phyloP scores from a whole-genome alignment of 2,113 vertebrate species.

The Tricholaema leucomelas region DNA sequence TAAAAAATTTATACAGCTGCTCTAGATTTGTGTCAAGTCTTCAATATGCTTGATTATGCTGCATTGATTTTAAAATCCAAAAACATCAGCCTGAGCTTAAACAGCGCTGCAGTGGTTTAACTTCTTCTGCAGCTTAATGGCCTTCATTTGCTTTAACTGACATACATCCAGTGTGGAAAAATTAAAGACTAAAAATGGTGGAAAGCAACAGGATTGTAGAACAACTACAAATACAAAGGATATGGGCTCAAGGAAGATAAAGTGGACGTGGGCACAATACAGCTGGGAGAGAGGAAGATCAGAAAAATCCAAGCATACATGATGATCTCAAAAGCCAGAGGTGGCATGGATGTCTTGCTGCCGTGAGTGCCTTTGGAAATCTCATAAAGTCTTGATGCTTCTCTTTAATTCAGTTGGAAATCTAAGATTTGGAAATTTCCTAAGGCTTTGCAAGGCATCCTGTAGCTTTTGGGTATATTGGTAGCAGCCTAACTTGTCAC shows the following conservation, averaged over 20 bases:
- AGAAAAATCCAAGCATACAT: not conserved
- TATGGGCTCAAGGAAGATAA: not conserved
- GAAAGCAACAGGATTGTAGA: not conserved
- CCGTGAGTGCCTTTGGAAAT: not conserved
- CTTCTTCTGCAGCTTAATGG: not conserved
- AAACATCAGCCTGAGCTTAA: constrained; percentile 26
- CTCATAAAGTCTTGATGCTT: not conserved
- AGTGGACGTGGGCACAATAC: not conserved
- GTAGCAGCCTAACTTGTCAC: not conserved
- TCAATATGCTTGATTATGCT: constrained; percentile 42
- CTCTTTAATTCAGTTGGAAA: not conserved
- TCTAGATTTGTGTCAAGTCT: constrained; percentile 28
- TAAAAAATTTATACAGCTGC: constrained; percentile 18
- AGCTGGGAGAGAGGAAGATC: not conserved
- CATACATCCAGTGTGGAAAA: not conserved
- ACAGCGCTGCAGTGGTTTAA: constrained; percentile 12
- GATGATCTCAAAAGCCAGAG: not conserved
- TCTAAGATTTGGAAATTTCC: not conserved
- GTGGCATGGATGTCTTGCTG: not conserved
- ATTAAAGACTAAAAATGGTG: not conserved
- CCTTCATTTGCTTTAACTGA: constrained; percentile 20
- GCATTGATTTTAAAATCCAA: constrained; percentile 57
- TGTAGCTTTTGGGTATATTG: not conserved
- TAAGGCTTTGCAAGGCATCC: too few relatives aligned
- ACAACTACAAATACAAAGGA: not conserved